phyloP scores from a whole-genome alignment of 2,888 invertebrate genomes.

The Acleris cristana region DNA sequence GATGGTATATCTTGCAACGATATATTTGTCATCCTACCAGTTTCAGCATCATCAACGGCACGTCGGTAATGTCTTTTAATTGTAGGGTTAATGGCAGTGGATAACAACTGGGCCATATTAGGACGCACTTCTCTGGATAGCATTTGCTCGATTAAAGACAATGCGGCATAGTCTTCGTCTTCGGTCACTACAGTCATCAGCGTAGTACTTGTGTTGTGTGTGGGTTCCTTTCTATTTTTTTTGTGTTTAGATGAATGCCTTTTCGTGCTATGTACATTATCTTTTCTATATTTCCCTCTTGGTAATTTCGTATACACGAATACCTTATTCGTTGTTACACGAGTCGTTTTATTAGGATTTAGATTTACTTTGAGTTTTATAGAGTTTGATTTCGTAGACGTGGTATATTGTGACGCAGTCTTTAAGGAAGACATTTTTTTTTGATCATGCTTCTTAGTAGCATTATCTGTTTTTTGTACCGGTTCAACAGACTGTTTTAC shows the following conservation, averaged over 20 bases:
- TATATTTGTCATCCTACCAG: too few relatives aligned
- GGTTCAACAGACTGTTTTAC: constrained; percentile 55
- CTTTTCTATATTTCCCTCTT: background rate
- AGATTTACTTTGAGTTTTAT: too few relatives aligned
- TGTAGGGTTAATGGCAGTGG: constrained; percentile 41
- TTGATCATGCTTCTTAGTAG: too few relatives aligned
- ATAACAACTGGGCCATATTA: constrained; percentile 51
- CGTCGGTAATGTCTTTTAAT: constrained; percentile 36
- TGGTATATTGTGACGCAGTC: too few relatives aligned
- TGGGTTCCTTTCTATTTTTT: constrained; percentile 1
- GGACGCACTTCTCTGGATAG: constrained; percentile 56
- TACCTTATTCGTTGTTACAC: too few relatives aligned
- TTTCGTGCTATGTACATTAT: background rate
- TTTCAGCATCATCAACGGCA: background rate
- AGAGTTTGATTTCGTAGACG: too few relatives aligned
- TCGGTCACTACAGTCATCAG: constrained; percentile 40
- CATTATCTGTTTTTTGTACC: too few relatives aligned
- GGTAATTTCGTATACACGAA: too few relatives aligned
- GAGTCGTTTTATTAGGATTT: too few relatives aligned
- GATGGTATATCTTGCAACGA: background rate
- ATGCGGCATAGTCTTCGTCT: constrained; percentile 57
- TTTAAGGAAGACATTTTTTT: too few relatives aligned
- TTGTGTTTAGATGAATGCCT: constrained; percentile 19
- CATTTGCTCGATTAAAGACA: constrained; percentile 58
- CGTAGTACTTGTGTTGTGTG: constrained; percentile 11